Evolutionary conservation across 1,140 invertebrate genomes (phyloP).

Genomic region (Sarcophaga peregrina): DNA sequence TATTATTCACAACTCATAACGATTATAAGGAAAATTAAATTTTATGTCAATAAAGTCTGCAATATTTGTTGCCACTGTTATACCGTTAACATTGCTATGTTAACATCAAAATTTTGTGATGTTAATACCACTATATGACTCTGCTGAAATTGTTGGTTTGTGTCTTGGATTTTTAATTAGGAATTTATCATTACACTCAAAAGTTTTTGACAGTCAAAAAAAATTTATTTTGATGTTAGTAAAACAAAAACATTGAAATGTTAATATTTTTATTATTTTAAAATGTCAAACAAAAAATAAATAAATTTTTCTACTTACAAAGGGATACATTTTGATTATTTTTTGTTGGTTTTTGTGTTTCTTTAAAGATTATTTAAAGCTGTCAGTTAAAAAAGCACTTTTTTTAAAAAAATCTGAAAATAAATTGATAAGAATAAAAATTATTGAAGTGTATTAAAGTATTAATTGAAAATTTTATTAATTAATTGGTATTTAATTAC

Average conservation of each 20-base stretch:
- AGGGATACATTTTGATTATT: constrained; percentile 46
- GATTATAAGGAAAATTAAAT: too few relatives aligned
- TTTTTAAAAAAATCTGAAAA: constrained; percentile 25
- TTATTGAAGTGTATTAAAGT: background rate
- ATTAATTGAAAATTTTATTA: background rate
- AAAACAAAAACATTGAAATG: background rate
- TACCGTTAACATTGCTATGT: too few relatives aligned
- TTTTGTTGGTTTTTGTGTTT: background rate
- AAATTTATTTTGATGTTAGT: background rate
- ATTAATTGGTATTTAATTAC: background rate
- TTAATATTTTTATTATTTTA: too few relatives aligned
- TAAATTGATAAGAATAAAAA: constrained; percentile 8
- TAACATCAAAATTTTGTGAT: too few relatives aligned
- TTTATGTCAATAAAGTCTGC: too few relatives aligned
- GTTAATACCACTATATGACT: too few relatives aligned
- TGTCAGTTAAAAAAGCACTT: background rate
- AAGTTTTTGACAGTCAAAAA: background rate
- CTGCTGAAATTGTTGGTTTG: too few relatives aligned
- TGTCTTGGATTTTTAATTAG: too few relatives aligned
- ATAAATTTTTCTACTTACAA: constrained; percentile 42
- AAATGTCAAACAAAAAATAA: background rate
- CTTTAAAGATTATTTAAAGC: background rate
- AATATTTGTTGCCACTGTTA: too few relatives aligned
- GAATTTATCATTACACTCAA: background rate
- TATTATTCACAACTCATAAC: too few relatives aligned